Percentiles rank a stretch among this genome's conserved stretches.
Conservation (phyloP, 1,140 invertebrate species). For the Tigriopus japonicus region DNA sequence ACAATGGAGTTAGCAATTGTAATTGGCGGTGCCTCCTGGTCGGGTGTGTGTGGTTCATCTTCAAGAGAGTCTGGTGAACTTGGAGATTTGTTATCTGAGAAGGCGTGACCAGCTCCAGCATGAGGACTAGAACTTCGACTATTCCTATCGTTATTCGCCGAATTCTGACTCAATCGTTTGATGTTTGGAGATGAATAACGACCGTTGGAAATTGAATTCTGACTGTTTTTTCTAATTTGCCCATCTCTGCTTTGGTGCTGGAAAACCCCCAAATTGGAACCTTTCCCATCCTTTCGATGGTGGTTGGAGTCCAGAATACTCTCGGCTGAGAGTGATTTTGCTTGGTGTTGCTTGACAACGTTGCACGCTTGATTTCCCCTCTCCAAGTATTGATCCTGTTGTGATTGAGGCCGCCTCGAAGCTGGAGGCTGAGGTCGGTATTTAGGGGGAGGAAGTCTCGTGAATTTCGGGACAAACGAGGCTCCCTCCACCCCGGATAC, state of each 20-base stretch:
- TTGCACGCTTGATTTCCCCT: not conserved
- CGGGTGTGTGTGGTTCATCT: too few relatives aligned
- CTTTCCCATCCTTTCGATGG: not conserved
- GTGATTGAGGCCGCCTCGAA: not conserved
- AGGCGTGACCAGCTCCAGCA: too few relatives aligned
- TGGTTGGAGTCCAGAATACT: not conserved
- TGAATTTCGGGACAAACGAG: not conserved
- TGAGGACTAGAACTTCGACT: not conserved
- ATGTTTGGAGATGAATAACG: too few relatives aligned
- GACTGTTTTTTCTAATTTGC: too few relatives aligned
- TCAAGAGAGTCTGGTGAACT: too few relatives aligned
- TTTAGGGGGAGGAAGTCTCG: conserved; percentile 8
- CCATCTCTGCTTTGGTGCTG: too few relatives aligned
- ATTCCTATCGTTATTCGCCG: not conserved
- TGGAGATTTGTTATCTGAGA: too few relatives aligned
- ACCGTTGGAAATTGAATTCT: too few relatives aligned
- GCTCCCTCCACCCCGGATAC: not conserved
- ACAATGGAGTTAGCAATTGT: too few relatives aligned
- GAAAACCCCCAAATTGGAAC: not conserved
- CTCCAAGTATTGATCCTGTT: not conserved
- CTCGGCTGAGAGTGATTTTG: conserved; percentile 6
- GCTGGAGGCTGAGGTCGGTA: not conserved
- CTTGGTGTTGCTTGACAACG: not conserved
- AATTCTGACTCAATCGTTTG: too few relatives aligned
- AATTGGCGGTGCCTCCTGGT: too few relatives aligned